Conservation (phyloP, 2,113 vertebrate species). For the Hypocryptadius cinnamomeus region DNA sequence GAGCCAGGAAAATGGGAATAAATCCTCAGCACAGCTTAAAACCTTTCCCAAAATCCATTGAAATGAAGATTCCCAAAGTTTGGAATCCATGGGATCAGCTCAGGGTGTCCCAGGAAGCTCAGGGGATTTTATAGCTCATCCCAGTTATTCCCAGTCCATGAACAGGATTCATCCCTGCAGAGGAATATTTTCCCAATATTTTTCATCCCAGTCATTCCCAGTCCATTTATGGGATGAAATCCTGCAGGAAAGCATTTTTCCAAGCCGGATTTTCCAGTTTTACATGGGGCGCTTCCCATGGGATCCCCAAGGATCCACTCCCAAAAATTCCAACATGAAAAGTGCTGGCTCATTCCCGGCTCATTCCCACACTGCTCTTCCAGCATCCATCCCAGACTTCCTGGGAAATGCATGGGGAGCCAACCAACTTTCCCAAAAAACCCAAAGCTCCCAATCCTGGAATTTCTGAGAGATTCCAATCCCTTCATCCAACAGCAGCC, state of each 20-base stretch:
- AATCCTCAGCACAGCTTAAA: not conserved
- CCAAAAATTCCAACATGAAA: not conserved
- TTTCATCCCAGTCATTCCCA: not conserved
- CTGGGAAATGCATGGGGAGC: not conserved
- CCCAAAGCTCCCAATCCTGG: fast-evolving
- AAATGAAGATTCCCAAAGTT: not conserved
- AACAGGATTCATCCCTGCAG: not conserved
- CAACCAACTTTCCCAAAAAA: not conserved
- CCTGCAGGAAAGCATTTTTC: not conserved
- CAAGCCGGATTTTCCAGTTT: not conserved
- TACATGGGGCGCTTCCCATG: not conserved
- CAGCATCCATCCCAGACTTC: not conserved
- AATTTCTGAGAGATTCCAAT: not conserved
- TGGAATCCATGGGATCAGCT: not conserved
- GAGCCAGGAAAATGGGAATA: not conserved
- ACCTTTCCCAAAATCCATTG: not conserved
- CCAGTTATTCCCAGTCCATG: not conserved
- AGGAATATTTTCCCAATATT: not conserved
- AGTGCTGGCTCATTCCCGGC: not conserved
- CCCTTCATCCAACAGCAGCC: not conserved
- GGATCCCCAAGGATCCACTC: not conserved
- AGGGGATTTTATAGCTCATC: not conserved
- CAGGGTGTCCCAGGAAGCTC: not conserved
- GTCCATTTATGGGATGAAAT: not conserved
- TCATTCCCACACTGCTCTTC: not conserved